phyloP scores from a whole-genome alignment of 2,113 vertebrate genomes.

The Murina feae region DNA sequence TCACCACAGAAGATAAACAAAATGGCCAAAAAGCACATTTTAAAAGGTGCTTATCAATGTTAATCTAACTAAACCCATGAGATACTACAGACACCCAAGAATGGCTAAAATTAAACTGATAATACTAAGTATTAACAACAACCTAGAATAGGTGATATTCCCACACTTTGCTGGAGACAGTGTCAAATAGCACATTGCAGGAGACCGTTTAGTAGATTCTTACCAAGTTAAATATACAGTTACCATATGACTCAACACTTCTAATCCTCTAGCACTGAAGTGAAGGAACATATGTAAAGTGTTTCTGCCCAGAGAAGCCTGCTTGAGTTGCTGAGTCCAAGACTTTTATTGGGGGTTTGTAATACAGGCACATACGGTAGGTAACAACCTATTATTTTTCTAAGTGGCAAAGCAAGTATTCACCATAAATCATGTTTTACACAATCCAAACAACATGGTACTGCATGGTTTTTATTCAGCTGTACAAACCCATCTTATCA shows the following conservation, averaged over 20 bases:
- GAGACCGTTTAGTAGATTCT: not conserved
- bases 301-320: not conserved
- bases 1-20: not conserved
- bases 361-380: not conserved
- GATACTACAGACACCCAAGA: not conserved
- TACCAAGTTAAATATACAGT: not conserved
- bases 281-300: not conserved
- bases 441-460: not conserved
- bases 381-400: not conserved
- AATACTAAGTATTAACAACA: not conserved
- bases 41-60: not conserved
- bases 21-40: not conserved
- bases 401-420: not conserved
- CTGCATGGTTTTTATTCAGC: not conserved
- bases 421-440: not conserved
- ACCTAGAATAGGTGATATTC: not conserved
- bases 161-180: not conserved
- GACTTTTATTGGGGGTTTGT: not conserved
- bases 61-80: not conserved
- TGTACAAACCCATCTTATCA: not conserved
- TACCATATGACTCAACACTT: not conserved
- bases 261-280: not conserved
- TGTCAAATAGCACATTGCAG: not conserved
- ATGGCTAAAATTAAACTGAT: not conserved
- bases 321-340: not conserved